phyloP scores from a whole-genome alignment of 2,888 invertebrate genomes.

The Pristionchus arcanus region DNA sequence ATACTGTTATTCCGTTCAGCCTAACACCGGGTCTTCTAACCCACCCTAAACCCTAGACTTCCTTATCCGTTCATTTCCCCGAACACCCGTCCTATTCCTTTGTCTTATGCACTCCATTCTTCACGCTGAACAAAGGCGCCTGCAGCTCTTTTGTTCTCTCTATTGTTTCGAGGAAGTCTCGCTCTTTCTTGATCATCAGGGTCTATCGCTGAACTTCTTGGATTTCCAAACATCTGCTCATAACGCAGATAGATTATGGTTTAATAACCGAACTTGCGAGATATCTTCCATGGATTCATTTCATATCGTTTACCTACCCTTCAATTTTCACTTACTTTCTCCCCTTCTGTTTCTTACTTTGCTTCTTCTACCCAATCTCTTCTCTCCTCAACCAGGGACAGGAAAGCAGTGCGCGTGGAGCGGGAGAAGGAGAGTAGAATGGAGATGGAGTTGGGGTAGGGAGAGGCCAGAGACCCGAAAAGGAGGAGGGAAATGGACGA shows the following conservation, averaged over 20 bases:
- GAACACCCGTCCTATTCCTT: neutral
- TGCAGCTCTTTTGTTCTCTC: neutral
- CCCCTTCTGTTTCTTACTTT: neutral
- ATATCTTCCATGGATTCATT: too few species aligned
- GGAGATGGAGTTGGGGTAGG: neutral
- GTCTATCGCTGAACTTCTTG: too few species aligned
- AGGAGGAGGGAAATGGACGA: conserved; percentile 11
- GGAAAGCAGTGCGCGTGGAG: conserved; percentile 14
- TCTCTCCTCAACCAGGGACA: neutral
- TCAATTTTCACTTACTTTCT: neutral
- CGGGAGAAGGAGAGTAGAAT: neutral
- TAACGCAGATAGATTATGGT: too few species aligned
- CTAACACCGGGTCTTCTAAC: too few species aligned
- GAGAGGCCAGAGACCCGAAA: conserved; percentile 1
- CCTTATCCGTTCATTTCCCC: too few species aligned
- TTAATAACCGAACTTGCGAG: too few species aligned
- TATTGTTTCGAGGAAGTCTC: neutral
- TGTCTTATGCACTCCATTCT: neutral
- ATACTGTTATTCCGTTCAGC: too few species aligned
- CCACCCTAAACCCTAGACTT: neutral
- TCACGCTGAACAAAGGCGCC: neutral
- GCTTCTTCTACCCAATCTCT: neutral
- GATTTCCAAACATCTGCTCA: too few species aligned
- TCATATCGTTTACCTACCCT: neutral
- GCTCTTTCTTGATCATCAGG: neutral